These are phyloP conservation scores for Gasteruption jaculator DNA, from an alignment of 2,888 invertebrate genomes.

Conservation along the genomic window DNA sequence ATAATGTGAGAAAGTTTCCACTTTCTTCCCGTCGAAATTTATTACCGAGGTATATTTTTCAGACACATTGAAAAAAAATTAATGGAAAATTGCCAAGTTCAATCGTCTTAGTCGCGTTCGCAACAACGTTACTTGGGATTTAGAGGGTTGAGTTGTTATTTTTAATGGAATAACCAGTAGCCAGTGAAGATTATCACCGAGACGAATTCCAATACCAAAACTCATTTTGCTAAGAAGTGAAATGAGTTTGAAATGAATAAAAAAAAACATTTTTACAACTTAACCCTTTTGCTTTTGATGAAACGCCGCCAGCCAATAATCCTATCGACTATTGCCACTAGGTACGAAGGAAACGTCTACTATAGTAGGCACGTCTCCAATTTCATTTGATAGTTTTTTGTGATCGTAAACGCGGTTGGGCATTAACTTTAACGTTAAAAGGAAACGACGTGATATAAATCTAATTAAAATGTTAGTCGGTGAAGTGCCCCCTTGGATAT, in stretches of 20 bases:
- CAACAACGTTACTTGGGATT: too few species aligned
- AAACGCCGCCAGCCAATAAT: conserved; percentile 38
- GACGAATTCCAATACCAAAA: conserved; percentile 43
- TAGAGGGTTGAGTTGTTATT: too few species aligned
- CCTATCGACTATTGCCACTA: conserved; percentile 33
- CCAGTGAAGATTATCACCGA: conserved; percentile 44
- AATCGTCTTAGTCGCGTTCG: conserved; percentile 13
- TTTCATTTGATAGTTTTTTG: conserved; percentile 49
- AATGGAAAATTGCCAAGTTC: conserved; percentile 8
- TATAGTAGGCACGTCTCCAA: conserved; percentile 43
- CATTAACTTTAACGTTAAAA: conserved; percentile 42
- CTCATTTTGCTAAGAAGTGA: conserved; percentile 32
- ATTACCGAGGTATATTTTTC: background rate
- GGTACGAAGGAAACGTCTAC: conserved; percentile 21
- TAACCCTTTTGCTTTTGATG: conserved; percentile 35
- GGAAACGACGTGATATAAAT: conserved; percentile 29
- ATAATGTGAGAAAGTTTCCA: too few species aligned
- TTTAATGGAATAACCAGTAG: conserved; percentile 48
- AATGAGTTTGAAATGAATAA: conserved; percentile 14
- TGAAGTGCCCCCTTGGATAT: too few species aligned
- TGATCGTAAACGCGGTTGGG: conserved; percentile 45
- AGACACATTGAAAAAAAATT: conserved; percentile 3
- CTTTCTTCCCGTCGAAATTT: background rate
- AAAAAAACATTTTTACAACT: conserved; percentile 22
- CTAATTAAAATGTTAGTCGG: conserved; percentile 34